These are phyloP conservation scores for Emys orbicularis DNA, from an alignment of 2,797 vertebrate species.

Conservation along the genomic window DNA sequence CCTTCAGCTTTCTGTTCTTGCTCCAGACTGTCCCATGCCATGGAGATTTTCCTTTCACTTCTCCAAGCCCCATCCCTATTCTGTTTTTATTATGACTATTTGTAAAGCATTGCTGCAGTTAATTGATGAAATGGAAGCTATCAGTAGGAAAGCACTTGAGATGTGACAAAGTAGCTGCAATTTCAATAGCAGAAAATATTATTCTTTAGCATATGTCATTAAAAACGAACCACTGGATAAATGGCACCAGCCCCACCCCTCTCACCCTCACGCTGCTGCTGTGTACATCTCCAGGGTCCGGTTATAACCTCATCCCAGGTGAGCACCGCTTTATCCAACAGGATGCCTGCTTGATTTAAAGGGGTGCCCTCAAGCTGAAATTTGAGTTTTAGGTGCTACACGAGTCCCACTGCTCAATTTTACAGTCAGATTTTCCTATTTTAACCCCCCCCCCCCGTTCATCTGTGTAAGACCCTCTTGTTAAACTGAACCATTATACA, in stretches of 20 bases:
- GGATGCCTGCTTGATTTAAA: conserved; percentile 64
- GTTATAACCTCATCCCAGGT: conserved; percentile 71
- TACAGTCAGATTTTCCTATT: conserved; percentile 48
- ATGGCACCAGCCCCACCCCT: not conserved
- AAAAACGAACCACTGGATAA: not conserved
- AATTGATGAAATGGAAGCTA: conserved; percentile 60
- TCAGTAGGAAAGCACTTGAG: conserved; percentile 49
- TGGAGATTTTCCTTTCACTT: conserved; percentile 50
- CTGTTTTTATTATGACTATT: conserved; percentile 40
- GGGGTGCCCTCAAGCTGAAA: conserved; percentile 57
- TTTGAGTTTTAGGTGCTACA: conserved; percentile 66
- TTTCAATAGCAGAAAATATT: conserved; percentile 67
- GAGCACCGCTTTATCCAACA: conserved; percentile 69
- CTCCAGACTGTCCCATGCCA: conserved; percentile 41
- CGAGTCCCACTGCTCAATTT: conserved; percentile 32
- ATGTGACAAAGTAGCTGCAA: conserved; percentile 71
- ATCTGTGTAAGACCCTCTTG: not conserved
- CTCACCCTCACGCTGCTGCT: not conserved
- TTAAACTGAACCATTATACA: not conserved
- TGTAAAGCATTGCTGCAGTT: conserved; percentile 42
- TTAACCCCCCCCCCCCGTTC: not conserved
- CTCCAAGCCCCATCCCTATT: conserved; percentile 43
- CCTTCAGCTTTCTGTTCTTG: conserved; percentile 45
- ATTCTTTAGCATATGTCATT: not conserved
- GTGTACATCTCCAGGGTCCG: conserved; percentile 2